A percentile compares a stretch with the other conserved stretches of the same genome.
Conservation (phyloP, 2,888 invertebrate genomes). For the Pheosia tremula region DNA sequence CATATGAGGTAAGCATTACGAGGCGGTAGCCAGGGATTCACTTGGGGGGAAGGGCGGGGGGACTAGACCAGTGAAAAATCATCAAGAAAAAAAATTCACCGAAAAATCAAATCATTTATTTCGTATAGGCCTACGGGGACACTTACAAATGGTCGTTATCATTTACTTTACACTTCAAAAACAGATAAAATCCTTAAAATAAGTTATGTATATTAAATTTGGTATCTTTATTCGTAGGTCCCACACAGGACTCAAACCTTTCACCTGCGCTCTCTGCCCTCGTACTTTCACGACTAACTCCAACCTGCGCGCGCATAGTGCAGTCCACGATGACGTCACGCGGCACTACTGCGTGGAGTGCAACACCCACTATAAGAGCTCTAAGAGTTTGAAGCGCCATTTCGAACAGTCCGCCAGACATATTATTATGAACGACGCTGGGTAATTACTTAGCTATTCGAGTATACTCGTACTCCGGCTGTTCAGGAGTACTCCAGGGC, state of each 20-base stretch:
- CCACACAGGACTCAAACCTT: constrained; percentile 27
- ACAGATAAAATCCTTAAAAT: too few species aligned
- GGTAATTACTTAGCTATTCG: neutral
- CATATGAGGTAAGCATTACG: constrained; percentile 23
- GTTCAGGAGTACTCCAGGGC: too few species aligned
- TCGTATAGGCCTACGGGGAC: too few species aligned
- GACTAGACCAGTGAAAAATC: too few species aligned
- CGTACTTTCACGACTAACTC: constrained; percentile 25
- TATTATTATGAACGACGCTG: neutral
- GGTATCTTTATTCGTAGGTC: constrained; percentile 11
- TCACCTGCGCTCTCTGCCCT: constrained; percentile 16
- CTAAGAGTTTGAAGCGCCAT: constrained; percentile 37
- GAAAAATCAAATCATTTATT: too few species aligned
- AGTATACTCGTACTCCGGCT: too few species aligned
- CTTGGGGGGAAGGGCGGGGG: too few species aligned
- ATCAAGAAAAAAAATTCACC: too few species aligned
- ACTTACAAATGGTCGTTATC: too few species aligned
- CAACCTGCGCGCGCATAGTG: constrained; percentile 25
- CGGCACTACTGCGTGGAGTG: constrained; percentile 39
- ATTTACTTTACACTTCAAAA: too few species aligned
- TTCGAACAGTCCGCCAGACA: constrained; percentile 17
- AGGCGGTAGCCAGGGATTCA: too few species aligned
- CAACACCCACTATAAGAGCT: constrained; percentile 40
- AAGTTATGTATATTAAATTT: too few species aligned
- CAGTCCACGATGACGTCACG: constrained; percentile 2